Evolutionary conservation across 2,797 vertebrate species (phyloP).

Genomic region (Mus minutoides): DNA sequence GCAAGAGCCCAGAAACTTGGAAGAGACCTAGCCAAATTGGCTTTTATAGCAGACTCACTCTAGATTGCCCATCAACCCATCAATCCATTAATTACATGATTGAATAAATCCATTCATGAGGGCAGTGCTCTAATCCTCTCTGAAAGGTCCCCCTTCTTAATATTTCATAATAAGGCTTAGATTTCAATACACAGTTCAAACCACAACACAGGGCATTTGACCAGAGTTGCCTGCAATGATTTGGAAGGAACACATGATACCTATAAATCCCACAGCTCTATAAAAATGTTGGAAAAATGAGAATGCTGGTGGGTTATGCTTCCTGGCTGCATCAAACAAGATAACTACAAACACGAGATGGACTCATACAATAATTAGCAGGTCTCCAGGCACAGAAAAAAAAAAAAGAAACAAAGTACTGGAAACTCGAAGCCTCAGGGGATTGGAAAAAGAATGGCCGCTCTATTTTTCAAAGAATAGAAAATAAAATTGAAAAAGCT

Average conservation of each 20-base stretch:
- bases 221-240: background rate
- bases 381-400: slow-evolving; percentile 4
- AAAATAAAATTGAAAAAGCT: slow-evolving; percentile 59
- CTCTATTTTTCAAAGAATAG: slow-evolving; percentile 40
- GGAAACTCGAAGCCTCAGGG: slow-evolving; percentile 21
- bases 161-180: background rate
- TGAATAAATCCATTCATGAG: background rate
- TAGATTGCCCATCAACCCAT: background rate
- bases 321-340: slow-evolving; percentile 24
- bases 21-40: background rate
- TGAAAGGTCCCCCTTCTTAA: background rate
- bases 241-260: background rate
- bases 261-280: background rate
- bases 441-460: slow-evolving; percentile 1
- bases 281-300: slow-evolving; percentile 19
- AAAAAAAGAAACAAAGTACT: slow-evolving; percentile 16
- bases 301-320: background rate
- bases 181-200: background rate
- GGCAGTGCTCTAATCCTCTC: background rate
- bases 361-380: slow-evolving; percentile 52
- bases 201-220: background rate
- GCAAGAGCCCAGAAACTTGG: background rate
- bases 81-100: background rate
- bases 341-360: slow-evolving; percentile 24
- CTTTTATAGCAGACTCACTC: background rate